Percentiles rank a stretch among this genome's conserved stretches.
phyloP scores from a whole-genome alignment of 2,797 vertebrate genomes.

The Scarus forsteni region DNA sequence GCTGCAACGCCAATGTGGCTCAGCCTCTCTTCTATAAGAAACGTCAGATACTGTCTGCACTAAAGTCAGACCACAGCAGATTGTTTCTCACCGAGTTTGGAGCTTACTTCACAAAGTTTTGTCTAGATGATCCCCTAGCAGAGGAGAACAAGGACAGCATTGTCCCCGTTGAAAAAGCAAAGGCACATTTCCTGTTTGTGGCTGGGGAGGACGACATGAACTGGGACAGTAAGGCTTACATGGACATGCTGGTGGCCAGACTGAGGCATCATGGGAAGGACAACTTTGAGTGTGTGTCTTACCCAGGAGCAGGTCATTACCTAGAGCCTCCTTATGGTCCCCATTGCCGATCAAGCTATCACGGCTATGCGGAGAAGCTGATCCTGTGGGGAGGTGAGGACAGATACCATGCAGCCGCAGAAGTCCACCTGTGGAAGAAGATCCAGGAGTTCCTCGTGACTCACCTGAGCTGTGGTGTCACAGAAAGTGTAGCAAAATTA shows the following conservation, averaged over 20 bases:
- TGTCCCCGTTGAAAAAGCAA: conserved; percentile 82
- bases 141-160: not conserved
- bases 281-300: conserved; percentile 66
- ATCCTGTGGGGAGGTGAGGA: conserved; percentile 70
- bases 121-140: not conserved
- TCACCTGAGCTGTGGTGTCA: conserved; percentile 13
- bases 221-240: conserved; percentile 79
- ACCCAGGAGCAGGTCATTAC: conserved; percentile 69
- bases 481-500: not conserved
- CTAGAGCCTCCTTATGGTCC: conserved; percentile 76
- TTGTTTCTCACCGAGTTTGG: not conserved
- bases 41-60: not conserved
- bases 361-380: not conserved
- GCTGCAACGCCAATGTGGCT: not conserved
- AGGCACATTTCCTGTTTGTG: conserved; percentile 84
- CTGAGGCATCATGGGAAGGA: conserved; percentile 71
- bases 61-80: not conserved
- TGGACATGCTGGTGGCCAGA: conserved; percentile 65
- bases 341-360: conserved; percentile 51
- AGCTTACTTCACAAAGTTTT: not conserved
- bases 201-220: conserved; percentile 86
- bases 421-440: conserved; percentile 73
- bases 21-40: not conserved
- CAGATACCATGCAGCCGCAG: conserved; percentile 61
- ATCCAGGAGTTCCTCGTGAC: conserved; percentile 67